A percentile compares a stretch with the other conserved stretches of the same genome.
Evolutionary conservation across 35 echinoderm and acorn worm genomes (phyloP).

Genomic region (Apostichopus californicus): DNA sequence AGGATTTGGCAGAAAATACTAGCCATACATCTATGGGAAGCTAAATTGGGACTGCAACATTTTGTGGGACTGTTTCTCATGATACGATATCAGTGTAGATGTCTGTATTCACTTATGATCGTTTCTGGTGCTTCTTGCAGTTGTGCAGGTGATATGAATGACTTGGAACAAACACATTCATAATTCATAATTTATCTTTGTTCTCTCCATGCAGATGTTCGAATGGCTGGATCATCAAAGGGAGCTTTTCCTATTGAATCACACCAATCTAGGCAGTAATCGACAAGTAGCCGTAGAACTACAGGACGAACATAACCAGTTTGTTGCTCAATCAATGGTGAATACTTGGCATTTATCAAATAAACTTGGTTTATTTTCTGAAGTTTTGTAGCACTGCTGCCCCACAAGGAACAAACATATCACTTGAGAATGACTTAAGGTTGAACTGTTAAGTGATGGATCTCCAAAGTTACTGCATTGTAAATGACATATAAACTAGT

Average conservation of each 20-base stretch:
- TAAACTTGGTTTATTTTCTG: background rate
- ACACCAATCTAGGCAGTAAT: constrained; percentile 83
- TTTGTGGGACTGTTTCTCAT: no score
- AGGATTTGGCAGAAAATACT: no score
- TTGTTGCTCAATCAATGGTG: constrained; percentile 92
- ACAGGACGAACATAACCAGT: constrained; percentile 87
- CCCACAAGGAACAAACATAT: background rate
- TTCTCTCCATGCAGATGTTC: constrained; percentile 74
- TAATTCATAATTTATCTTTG: background rate
- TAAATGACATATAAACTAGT: no score
- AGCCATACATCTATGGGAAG: no score
- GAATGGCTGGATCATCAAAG: constrained; percentile 89
- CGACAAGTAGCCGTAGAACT: constrained; percentile 72
- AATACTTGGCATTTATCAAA: background rate
- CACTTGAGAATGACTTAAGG: background rate
- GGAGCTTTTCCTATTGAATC: constrained; percentile 90
- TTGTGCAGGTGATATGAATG: background rate
- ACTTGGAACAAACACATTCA: no score
- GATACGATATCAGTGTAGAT: no score
- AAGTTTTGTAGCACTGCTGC: background rate
- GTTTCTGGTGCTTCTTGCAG: background rate
- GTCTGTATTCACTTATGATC: background rate
- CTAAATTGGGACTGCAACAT: no score
- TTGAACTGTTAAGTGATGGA: no score
- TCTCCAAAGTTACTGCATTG: no score